Evolutionary conservation across 2,113 vertebrate species (phyloP).

Genomic region (Jaculus jaculus): DNA sequence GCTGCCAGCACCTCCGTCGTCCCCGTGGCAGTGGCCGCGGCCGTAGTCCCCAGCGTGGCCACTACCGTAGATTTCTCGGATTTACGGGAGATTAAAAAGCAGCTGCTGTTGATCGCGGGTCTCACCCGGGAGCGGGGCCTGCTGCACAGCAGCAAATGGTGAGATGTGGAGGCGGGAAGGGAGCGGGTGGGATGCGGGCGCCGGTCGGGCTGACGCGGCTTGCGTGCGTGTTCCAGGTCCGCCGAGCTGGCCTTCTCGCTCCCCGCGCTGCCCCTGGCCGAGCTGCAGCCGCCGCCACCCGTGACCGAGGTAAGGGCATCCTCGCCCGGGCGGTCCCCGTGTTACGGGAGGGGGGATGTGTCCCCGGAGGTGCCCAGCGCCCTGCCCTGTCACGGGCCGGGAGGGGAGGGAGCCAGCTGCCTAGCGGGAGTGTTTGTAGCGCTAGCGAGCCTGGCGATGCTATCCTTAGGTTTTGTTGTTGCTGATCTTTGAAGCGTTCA

Average conservation of each 20-base stretch:
- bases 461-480: no score
- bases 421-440: not conserved
- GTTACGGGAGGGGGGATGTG: not conserved
- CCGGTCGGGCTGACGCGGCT: not conserved
- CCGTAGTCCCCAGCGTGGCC: not conserved
- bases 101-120: conserved; percentile 91
- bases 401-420: not conserved
- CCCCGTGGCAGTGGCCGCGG: not conserved
- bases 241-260: conserved; percentile 95
- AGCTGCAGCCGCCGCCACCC: conserved; percentile 87
- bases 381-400: not conserved
- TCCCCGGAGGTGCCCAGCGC: not conserved
- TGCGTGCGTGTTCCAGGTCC: conserved; percentile 86
- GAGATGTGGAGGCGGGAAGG: conserved; percentile 68
- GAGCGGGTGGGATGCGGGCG: not conserved
- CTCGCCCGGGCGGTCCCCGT: not conserved
- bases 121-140: conserved; percentile 95
- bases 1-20: not conserved
- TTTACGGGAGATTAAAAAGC: conserved; percentile 94
- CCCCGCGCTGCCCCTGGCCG: conserved; percentile 89
- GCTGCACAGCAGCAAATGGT: conserved; percentile 98
- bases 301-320: conserved; percentile 90
- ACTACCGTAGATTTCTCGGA: conserved; percentile 89
- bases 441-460: not conserved
- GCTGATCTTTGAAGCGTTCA: not conserved